Base-by-base conservation (phyloP, 2,888 invertebrate genomes). In the Aleiodes testaceus region DNA sequence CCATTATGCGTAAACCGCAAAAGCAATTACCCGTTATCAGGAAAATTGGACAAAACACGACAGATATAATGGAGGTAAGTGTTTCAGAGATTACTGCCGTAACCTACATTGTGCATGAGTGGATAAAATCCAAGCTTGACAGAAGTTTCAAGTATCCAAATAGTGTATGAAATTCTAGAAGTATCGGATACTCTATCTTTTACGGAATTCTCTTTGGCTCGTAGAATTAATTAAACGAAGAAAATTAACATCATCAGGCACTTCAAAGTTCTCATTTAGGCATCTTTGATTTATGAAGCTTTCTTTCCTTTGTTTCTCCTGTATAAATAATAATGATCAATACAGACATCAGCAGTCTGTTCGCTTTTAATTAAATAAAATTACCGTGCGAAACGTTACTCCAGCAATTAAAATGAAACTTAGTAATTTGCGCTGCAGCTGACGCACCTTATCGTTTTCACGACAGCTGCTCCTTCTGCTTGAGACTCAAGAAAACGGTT, bases 351-450 rank as follows among this genome's bases (percentile, higher is more conserved):
- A 3, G 26, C 26, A 42, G 6, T 42, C 16, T 9, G 11, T 22
- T 55, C 16, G 14, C n/a, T 9, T 30, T 78, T 80, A 81, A 82
- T 82, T 80, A 78, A 81, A 77, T 77, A 74, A 74, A 74, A 61
- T 72, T 72, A 63, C 44, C 11, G 63, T 49, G 70, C 20, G 9
- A 66, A 53, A 59, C 55, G 66, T 65, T 66, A 74, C 75, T 77
- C 64, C 71, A 73, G 78, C 79, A 80, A 82, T 82, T 81, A 80
- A 82, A 82, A 79, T 78, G 72, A 75, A 77, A 80, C 78, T 78
- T 78, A 68, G 77, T 80, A 80, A 82, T 80, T 79, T 69, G 69
- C 45, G 72, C 63, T 63, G 59, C 75, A 75, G 72, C 75, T 73
- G 77, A 72, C 72, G 61, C 65, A 52, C 70, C 73, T 77, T 77